phyloP scores from a whole-genome alignment of 2,797 vertebrate species.

The Lindbergichthys nudifrons region DNA sequence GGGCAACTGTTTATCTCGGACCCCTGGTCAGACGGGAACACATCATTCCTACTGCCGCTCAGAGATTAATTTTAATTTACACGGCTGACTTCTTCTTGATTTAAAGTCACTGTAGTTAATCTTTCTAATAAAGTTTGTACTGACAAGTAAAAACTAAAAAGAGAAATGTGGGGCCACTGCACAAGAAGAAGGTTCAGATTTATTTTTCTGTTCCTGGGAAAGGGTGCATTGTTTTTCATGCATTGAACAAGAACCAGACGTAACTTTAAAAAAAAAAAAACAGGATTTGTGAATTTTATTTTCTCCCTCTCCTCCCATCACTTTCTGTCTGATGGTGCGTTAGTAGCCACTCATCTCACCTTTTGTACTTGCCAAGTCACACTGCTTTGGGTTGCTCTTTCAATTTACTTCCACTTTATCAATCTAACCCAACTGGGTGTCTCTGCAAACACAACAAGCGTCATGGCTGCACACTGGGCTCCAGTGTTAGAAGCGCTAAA shows the following conservation, averaged over 20 bases:
- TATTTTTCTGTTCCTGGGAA: neutral
- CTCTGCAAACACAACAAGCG: constrained; percentile 75
- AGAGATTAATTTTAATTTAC: neutral
- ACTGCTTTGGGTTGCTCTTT: constrained; percentile 80
- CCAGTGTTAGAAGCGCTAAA: constrained; percentile 60
- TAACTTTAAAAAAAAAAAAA: constrained; percentile 25
- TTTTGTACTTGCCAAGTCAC: constrained; percentile 77
- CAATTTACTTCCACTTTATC: constrained; percentile 84
- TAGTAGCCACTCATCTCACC: constrained; percentile 60
- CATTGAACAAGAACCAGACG: neutral
- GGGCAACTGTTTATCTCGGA: neutral
- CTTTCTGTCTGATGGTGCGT: constrained; percentile 25
- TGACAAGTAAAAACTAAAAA: constrained; percentile 14
- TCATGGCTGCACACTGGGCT: constrained; percentile 69
- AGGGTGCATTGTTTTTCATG: neutral
- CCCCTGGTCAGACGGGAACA: neutral
- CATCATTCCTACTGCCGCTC: neutral
- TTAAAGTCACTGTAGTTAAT: neutral
- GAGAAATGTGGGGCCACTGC: neutral
- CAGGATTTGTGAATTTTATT: constrained; percentile 30
- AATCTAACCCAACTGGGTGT: constrained; percentile 73
- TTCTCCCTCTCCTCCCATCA: constrained; percentile 18
- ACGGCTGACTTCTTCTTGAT: neutral
- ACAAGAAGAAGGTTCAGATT: neutral
- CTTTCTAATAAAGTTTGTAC: neutral